Conservation (phyloP, 2,797 vertebrate genomes). For the Sternarchorhynchus goeldii region DNA sequence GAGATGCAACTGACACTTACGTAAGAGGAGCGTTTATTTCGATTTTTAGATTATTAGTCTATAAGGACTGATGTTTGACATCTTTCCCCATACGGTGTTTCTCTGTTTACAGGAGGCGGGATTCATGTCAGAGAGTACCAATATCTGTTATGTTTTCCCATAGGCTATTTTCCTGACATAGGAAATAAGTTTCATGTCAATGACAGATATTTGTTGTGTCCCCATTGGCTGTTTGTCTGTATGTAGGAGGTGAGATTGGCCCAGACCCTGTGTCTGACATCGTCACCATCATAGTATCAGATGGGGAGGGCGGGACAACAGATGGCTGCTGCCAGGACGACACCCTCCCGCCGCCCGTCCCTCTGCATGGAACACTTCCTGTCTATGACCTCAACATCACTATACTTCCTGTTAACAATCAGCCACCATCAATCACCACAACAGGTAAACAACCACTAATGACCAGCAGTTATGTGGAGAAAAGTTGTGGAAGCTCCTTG, state of each 20-base stretch:
- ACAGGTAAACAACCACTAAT: constrained; percentile 55
- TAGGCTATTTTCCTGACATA: background rate
- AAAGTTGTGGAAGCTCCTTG: background rate
- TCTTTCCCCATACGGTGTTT: background rate
- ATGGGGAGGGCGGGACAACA: constrained; percentile 64
- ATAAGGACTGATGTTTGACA: background rate
- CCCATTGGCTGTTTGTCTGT: constrained; percentile 21
- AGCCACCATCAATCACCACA: constrained; percentile 59
- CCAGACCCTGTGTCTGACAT: constrained; percentile 57
- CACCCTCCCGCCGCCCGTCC: constrained; percentile 65
- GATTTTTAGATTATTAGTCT: too few species aligned
- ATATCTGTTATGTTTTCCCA: background rate
- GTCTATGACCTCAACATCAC: constrained; percentile 76
- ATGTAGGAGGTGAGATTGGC: constrained; percentile 75
- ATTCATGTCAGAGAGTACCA: background rate
- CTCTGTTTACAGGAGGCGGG: too few species aligned
- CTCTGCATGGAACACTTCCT: constrained; percentile 70
- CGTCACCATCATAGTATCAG: constrained; percentile 75
- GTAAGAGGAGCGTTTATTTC: too few species aligned
- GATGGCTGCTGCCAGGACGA: constrained; percentile 71
- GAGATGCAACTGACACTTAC: too few species aligned
- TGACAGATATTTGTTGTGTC: background rate
- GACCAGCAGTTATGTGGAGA: background rate
- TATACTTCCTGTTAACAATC: constrained; percentile 73
- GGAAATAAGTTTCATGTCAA: background rate